Evolutionary conservation across 2,797 vertebrate genomes (phyloP).

Genomic region (Pseudochromis fuscus): DNA sequence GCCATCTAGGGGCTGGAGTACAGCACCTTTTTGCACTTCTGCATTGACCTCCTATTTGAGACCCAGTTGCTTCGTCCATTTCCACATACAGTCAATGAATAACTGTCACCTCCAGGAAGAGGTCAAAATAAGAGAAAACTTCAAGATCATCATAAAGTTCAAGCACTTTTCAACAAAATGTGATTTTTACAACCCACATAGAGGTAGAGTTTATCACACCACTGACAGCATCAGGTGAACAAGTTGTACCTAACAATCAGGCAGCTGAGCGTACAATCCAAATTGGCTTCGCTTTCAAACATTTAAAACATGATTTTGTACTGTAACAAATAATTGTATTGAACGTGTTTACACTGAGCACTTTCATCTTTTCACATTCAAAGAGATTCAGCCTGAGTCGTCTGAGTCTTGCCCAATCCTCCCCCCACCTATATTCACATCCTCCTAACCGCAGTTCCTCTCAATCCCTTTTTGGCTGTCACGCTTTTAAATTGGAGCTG

Average conservation of each 20-base stretch:
- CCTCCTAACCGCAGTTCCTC: constrained; percentile 49
- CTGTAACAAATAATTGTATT: constrained; percentile 14
- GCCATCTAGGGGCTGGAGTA: no score
- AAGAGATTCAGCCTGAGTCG: constrained; percentile 30
- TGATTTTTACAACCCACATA: not conserved
- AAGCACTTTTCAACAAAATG: no score
- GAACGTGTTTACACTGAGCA: constrained; percentile 16
- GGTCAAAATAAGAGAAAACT: not conserved
- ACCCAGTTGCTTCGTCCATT: no score
- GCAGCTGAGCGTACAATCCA: not conserved
- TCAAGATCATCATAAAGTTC: not conserved
- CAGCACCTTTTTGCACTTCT: no score
- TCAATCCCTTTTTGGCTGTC: constrained; percentile 61
- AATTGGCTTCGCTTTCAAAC: constrained; percentile 12
- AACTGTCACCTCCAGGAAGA: no score
- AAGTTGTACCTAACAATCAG: not conserved
- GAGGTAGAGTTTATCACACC: no score
- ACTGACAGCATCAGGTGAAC: no score
- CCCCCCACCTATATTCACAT: constrained; percentile 49
- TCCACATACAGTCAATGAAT: no score
- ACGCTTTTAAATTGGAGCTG: constrained; percentile 64
- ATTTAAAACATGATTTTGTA: constrained; percentile 10
- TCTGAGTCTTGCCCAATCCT: constrained; percentile 30
- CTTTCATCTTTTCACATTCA: constrained; percentile 30
- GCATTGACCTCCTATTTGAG: no score